Base-by-base conservation (phyloP, 2,888 invertebrate species). In the Drosophila peninsularis region DNA sequence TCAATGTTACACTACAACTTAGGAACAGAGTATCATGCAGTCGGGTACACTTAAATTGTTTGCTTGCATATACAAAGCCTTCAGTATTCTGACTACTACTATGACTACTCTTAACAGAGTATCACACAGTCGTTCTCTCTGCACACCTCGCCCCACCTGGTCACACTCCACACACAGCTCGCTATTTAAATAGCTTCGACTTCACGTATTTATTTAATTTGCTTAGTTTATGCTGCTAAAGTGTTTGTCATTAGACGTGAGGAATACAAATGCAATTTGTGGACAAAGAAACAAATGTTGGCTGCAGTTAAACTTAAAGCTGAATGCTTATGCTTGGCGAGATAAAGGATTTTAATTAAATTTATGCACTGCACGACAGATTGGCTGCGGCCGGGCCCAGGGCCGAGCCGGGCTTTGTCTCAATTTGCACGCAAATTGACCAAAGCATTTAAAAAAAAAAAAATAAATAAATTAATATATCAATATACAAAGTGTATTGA, bases 401-500 rank as follows among this genome's bases (percentile, higher is more conserved):
- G 17, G 1, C 39, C 6, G 37, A 14, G 41, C n/a, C 17, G 19
- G 71, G 55, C 80, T 80, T 85, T 84, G 76, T 71, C 78, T 84
- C 82, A 84, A 84, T 87, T 87, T 84, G 73, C 49, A 58, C 60
- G 63, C 63, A 82, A 87, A 84, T 84, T 84, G 78, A 80, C 64
- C 78, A 87, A 82, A 78, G 80, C 56, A 80, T 82, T 84, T 84
- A 64, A 55, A 78, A 19, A 36, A 37, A n/a, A n/a, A 37, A 24
- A 47, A 47, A 47, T 47, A 70, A 77, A 77, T 80, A 82, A 84
- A 85, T 85, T 85, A 85, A 85, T 88, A 88, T 85, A 88, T 86
- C 83, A 83, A 83, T 87, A 71, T 78, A 86, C 87, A 88, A 83
- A 85, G 79, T 85, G 79, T 87, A 74, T 78, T 79, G 80, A 76